Base-by-base conservation (phyloP, 2,888 invertebrate genomes). In the Thumatha senex region DNA sequence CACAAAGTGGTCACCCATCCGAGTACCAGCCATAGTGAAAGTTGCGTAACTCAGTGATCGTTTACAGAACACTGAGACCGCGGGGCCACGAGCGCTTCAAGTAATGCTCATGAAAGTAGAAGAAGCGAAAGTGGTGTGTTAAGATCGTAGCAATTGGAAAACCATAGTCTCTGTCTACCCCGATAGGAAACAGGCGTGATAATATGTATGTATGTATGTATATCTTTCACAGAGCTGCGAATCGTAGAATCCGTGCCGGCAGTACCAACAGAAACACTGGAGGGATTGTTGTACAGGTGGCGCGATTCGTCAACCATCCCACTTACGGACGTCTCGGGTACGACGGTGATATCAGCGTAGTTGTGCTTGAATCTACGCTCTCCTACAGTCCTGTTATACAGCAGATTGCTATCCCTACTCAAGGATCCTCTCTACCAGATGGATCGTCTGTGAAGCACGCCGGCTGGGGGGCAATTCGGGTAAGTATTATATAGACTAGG, bases 221-320 rank as follows among this genome's bases (percentile, higher is more conserved):
- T 24, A 24, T 24, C 18, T 7, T 31, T 31, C 42, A 42, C 33
- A 12, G 7, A 31, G 8, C 31, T 7, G 7, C 5, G 0, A 29
- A 36, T n/a, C 80, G 80, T 18, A 81, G 84, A 8, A 65, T 85
- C 33, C 63, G 85, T 2, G 83, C 82, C 7, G 86, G 87, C 0
- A 43, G 77, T 9, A 69, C 74, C 2, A 10, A 31, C 51, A 58
- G 82, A n/a, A 71, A 78, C 56, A 60, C 54, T 0, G 85, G 83
- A 0, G 87, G 87, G 0, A 29, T 48, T 1, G 0, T 75, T 8
- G n/a, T 40, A n/a, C 0, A 34, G 4, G 61, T 76, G 0, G 29
- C 39, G 0, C 14, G 18, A 0, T 65, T 56, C 7, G 13, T 48
- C 48, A 74, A 76, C 58, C 76, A 79, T 47, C 76, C 73, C 2